Evolutionary conservation across 2,888 invertebrate species (phyloP).

Genomic region (Tenthredo distinguenda): DNA sequence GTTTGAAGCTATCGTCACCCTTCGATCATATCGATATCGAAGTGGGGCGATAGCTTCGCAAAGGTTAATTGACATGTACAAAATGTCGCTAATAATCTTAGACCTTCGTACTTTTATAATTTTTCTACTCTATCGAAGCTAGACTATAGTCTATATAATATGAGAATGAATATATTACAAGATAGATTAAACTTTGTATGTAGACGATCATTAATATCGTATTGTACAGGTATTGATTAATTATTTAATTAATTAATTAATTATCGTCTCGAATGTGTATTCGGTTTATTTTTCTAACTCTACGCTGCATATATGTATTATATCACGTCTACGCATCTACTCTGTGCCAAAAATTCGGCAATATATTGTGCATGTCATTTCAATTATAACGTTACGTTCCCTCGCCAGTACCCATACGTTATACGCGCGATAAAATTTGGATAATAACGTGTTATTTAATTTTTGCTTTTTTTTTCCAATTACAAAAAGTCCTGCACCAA

Average conservation of each 20-base stretch:
- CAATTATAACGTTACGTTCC: slow-evolving; percentile 50
- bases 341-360: slow-evolving; percentile 50
- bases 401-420: background rate
- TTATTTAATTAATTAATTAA: background rate
- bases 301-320: background rate
- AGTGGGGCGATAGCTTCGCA: background rate
- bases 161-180: background rate
- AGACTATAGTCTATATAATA: slow-evolving; percentile 51
- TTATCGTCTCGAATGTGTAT: background rate
- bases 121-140: slow-evolving; percentile 70
- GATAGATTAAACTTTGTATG: background rate
- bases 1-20: background rate
- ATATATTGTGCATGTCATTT: slow-evolving; percentile 65
- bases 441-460: background rate
- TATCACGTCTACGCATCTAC: background rate
- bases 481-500: background rate
- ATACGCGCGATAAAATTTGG: background rate
- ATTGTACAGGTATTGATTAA: slow-evolving; percentile 2
- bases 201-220: slow-evolving; percentile 11
- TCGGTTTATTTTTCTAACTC: slow-evolving; percentile 7
- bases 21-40: background rate
- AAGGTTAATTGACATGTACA: slow-evolving; percentile 28
- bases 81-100: slow-evolving; percentile 55
- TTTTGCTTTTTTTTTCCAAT: background rate
- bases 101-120: slow-evolving; percentile 73